Base-by-base conservation (phyloP, 2,797 vertebrate species). In the Melanogrammus aeglefinus region DNA sequence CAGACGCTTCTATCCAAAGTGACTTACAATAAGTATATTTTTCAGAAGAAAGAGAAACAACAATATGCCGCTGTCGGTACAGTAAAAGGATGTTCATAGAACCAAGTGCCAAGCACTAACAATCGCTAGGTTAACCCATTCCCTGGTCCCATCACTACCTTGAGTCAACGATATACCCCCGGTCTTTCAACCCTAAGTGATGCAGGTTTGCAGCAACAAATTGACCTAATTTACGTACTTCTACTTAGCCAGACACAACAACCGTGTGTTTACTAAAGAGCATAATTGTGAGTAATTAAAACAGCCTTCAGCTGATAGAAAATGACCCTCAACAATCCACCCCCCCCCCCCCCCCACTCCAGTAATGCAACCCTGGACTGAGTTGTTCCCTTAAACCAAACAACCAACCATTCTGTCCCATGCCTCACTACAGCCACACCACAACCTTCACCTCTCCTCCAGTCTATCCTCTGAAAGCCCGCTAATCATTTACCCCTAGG, bases 401-500 rank as follows among this genome's bases (percentile, higher is more conserved):
- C n/a, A n/a, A 16, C 44, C 44, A 47, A 47, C 44, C 13, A 47
- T 57, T 21, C 57, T 63, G n/a, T 24, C n/a, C n/a, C 18, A 24
- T n/a, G 57, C n/a, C 57, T 24, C 57, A 24, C 57, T 24, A 24
- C 57, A 63, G 57, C n/a, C 57, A 2, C n/a, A 63, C 57, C 16
- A 63, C 21, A 63, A 18, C 57, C 57, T 10, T 24, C 57, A 24
- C 57, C 57, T 18, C 47, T 5, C 47, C 38, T 39, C 38, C 38
- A 39, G 7, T 39, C 38, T 9, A 9, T 39, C 38, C 38, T 10
- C 38, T 39, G 44, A 3, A 47, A 47, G 44, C 3, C 44, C 13
- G 16, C 13, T 47, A 13, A 79, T 71, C 12, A 70, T 41, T 77
- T n/a, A 29, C 14, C 73, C 18, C 31, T 76, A 75, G 77, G 44